Conservation (phyloP, 2,888 invertebrate species). For the Scotopteryx bipunctaria region DNA sequence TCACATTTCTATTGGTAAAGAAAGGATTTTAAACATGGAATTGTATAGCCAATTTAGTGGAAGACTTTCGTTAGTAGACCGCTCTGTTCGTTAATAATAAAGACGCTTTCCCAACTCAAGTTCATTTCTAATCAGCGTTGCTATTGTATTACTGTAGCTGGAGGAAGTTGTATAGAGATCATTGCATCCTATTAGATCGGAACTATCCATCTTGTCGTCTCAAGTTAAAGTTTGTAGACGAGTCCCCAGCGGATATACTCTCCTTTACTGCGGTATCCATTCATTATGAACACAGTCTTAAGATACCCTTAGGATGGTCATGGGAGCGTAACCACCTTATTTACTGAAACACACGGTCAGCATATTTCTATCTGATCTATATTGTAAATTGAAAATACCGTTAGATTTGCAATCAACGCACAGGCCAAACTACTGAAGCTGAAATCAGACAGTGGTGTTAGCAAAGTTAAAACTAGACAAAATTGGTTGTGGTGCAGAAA, state of each 20-base stretch:
- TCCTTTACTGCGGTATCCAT: conserved; percentile 51
- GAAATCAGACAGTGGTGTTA: too few relatives aligned
- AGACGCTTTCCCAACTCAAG: conserved; percentile 3
- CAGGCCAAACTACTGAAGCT: too few relatives aligned
- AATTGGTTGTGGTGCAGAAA: too few relatives aligned
- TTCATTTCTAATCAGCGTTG: conserved; percentile 4
- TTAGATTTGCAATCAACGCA: too few relatives aligned
- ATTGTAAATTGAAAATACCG: too few relatives aligned
- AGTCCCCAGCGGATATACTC: conserved; percentile 48
- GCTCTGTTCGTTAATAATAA: conserved; percentile 10
- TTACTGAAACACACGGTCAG: not conserved
- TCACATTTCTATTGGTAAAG: conserved; percentile 27
- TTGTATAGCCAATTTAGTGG: conserved; percentile 18
- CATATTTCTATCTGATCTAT: not conserved
- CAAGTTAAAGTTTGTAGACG: conserved; percentile 61
- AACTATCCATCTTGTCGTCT: conserved; percentile 55
- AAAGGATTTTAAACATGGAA: conserved; percentile 24
- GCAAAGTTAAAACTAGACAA: not conserved
- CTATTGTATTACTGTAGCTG: conserved; percentile 28
- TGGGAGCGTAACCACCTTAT: conserved; percentile 7
- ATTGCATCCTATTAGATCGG: conserved; percentile 41
- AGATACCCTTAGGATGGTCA: conserved; percentile 40
- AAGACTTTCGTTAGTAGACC: conserved; percentile 14
- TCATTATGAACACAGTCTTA: conserved; percentile 44
- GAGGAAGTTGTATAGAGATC: conserved; percentile 19